Evolutionary conservation across 2,797 vertebrate genomes (phyloP).

Genomic region (Heterohyrax brucei): DNA sequence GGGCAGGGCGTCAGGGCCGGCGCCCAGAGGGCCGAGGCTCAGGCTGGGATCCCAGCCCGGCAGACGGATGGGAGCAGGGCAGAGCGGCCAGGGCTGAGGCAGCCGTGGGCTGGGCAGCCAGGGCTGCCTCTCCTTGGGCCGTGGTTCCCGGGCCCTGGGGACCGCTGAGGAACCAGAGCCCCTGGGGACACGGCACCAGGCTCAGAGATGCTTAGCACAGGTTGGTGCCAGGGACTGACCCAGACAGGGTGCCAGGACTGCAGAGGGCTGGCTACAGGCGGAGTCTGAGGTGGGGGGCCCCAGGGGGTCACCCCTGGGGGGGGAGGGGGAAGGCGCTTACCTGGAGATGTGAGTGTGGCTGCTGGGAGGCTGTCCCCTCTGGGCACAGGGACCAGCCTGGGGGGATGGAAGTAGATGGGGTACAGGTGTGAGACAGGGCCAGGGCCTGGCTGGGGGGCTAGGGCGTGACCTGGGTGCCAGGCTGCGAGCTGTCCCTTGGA

Average conservation of each 20-base stretch:
- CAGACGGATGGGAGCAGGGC: slow-evolving; percentile 43
- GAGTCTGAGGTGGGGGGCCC: not conserved
- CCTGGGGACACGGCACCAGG: not conserved
- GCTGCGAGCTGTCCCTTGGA: not conserved
- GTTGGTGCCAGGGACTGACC: not conserved
- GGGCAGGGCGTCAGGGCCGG: slow-evolving; percentile 85
- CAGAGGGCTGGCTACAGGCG: not conserved
- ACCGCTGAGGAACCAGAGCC: not conserved
- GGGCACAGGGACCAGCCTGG: not conserved
- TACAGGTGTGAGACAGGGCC: too few relatives aligned
- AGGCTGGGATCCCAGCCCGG: slow-evolving; percentile 67
- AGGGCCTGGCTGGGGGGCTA: not conserved
- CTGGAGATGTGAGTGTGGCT: rapidly evolving
- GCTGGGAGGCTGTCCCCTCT: not conserved
- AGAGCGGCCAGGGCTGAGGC: slow-evolving; percentile 10
- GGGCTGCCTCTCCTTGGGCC: not conserved
- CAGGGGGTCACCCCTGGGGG: not conserved
- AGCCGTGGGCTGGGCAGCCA: slow-evolving; percentile 3
- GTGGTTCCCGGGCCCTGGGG: not conserved
- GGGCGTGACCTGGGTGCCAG: not conserved
- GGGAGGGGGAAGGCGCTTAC: not conserved
- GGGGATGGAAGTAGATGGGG: not conserved
- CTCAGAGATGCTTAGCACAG: slow-evolving; percentile 22
- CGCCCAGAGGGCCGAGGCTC: slow-evolving; percentile 76
- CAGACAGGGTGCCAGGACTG: not conserved